A percentile compares a stretch with the other conserved stretches of the same genome.
Conservation (phyloP, 2,797 vertebrate genomes). For the Ceyx erithaca region DNA sequence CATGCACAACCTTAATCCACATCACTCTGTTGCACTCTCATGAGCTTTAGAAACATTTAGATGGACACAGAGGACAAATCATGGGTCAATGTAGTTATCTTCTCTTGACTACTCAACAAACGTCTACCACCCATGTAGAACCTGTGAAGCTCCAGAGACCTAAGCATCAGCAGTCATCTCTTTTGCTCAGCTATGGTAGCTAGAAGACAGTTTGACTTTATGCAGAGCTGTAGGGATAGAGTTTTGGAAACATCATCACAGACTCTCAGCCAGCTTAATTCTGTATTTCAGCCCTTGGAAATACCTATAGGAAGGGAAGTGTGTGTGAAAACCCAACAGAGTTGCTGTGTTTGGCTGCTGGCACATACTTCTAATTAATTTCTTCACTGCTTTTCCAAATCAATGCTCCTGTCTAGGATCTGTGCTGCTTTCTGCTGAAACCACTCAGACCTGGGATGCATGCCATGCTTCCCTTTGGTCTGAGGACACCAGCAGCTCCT, state of each 20-base stretch:
- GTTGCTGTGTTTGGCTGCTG: constrained; percentile 6
- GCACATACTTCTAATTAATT: constrained; percentile 32
- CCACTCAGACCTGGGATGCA: background rate
- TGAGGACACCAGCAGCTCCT: background rate
- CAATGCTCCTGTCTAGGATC: background rate
- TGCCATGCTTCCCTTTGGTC: background rate
- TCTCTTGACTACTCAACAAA: constrained; percentile 13
- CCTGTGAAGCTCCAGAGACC: background rate
- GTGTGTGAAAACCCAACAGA: background rate
- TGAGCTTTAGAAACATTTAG: background rate
- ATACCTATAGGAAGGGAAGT: background rate
- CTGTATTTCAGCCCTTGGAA: constrained; percentile 1
- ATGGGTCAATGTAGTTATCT: background rate
- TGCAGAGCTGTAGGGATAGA: background rate
- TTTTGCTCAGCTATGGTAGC: background rate
- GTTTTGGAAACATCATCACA: background rate
- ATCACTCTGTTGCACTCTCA: background rate
- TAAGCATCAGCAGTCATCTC: background rate
- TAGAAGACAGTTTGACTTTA: background rate
- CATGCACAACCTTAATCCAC: accelerated
- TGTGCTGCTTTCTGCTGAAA: background rate
- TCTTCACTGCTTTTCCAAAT: constrained; percentile 27
- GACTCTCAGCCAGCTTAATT: background rate
- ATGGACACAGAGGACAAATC: background rate
- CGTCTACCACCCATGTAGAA: background rate